Evolutionary conservation across 2,113 vertebrate genomes (phyloP), one percentile per base, ranked within the genome.

Genomic region (sheep (Ovis aries)): DNA sequence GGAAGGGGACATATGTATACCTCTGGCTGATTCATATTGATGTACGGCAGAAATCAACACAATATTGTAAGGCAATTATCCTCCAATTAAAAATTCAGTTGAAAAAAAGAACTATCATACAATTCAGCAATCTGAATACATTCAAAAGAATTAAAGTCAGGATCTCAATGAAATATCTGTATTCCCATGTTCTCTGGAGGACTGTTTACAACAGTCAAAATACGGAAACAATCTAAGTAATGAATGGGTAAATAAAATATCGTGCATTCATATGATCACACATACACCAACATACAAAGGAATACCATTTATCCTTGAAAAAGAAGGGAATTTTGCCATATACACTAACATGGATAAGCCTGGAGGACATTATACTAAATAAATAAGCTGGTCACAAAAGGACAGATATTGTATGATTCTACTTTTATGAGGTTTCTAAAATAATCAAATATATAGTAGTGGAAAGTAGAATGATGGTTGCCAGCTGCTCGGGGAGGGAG

Each of bases 21-120:
- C 10, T 71, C n/a, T 40, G 67, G 67, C 67, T 40, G 10, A 40
- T 40, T 71, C 10, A 40, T 71, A 40, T 23, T 71, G 67, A 40
- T 71, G n/a, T 40, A 13, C 0, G n/a, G 5, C 67, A 71, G 67
- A 71, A 40, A 71, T 71, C 21, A 71, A 40, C 67, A 71, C 19
- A 6, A 12, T 71, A 71, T 71, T 71, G 67, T 71, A 71, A 71
- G 67, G 67, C 67, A 40, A 71, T 71, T 71, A 71, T 40, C 9
- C 19, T 23, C n/a, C 67, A 40, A 71, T 71, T n/a, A 40, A 71
- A 71, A 40, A 12, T 23, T 71, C 67, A 23, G 19, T 71, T 40
- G 19, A 40, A 40, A 71, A 71, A 71, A 71, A 71, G 67, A 71
- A 23, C 5, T 71, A 40, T 71, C 0, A 0, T 71, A 27, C 19